These are phyloP conservation scores for Pygmarrhopalites habei DNA, from an alignment of 1,140 invertebrate species.

Conservation along the genomic window DNA sequence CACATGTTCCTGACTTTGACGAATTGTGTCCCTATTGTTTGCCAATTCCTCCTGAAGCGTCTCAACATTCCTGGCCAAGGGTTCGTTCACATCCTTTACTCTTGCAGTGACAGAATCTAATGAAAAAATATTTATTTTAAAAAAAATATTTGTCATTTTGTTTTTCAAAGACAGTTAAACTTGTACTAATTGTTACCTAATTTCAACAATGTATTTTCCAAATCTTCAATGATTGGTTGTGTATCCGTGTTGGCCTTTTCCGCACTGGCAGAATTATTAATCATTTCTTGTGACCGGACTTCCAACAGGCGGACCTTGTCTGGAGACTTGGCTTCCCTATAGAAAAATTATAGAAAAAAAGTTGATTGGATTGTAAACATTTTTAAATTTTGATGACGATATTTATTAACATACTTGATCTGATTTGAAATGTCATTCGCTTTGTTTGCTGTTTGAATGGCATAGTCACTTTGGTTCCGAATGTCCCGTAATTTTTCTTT, in stretches of 20 bases:
- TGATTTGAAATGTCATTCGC: constrained; percentile 57
- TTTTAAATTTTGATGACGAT: background rate
- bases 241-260: constrained; percentile 9
- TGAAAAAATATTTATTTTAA: too few relatives aligned
- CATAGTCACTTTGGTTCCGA: constrained; percentile 56
- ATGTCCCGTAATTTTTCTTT: constrained; percentile 65
- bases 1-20: constrained; percentile 21
- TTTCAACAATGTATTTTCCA: constrained; percentile 5
- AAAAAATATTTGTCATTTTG: too few relatives aligned
- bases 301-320: constrained; percentile 25
- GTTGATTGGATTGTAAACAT: background rate
- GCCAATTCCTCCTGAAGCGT: constrained; percentile 30
- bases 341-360: background rate
- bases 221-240: background rate
- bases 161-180: too few relatives aligned
- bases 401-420: constrained; percentile 41
- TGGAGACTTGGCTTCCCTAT: constrained; percentile 25
- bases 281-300: constrained; percentile 17
- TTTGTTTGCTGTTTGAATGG: constrained; percentile 53
- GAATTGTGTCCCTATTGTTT: constrained; percentile 34
- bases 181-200: constrained; percentile 23
- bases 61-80: constrained; percentile 18
- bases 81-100: constrained; percentile 20
- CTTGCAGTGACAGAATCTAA: constrained; percentile 11
- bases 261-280: constrained; percentile 21